Base-by-base conservation (phyloP, 2,888 invertebrate species). In the Chirona hameri region DNA sequence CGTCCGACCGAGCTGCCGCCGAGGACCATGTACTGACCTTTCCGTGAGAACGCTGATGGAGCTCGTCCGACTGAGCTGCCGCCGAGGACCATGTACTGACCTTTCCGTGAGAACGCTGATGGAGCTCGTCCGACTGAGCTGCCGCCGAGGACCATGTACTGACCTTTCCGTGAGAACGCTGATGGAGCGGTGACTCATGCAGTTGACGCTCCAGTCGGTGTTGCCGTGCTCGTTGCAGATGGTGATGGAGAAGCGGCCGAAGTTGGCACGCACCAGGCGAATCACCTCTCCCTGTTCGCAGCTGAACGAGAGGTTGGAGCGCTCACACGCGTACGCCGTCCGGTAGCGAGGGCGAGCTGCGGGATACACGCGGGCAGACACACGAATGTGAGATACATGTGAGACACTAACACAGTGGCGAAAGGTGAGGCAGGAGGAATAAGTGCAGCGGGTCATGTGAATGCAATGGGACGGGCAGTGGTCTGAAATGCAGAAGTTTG, bases 171-270 rank as follows among this genome's bases (percentile, higher is more conserved):
- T 95, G 94, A 98, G 91, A 85, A 97, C 95, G 84, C 94, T 91
- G 86, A 95, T 91, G 85, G 97, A 95, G 88, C 94, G 94, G 81
- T 93, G 93, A 83, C 96, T 95, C 94, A 96, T 96, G 89, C 97
- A 98, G 90, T 96, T 96, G 86, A 97, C 95, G 88, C 96, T 95
- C 97, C 97, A 97, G 87, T 96, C 95, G n/a, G 95, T 95, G 89
- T 96, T 93, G 85, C 97, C 97, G 88, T 96, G 95, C 89, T 96
- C 96, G 89, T 98, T 97, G 91, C 98, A 98, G 88, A 97, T 95
- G 87, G 95, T 95, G 89, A 97, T 95, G 85, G 95, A 96, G 89
- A 96, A 97, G 87, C 96, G 92, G 82, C 97, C 97, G 88, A 97
- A 98, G 91, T 97, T 97, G 84, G 97, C 97, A 85, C 97, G 92